phyloP scores from a whole-genome alignment of 2,797 vertebrate species.

The Urocyon cinereoargenteus region DNA sequence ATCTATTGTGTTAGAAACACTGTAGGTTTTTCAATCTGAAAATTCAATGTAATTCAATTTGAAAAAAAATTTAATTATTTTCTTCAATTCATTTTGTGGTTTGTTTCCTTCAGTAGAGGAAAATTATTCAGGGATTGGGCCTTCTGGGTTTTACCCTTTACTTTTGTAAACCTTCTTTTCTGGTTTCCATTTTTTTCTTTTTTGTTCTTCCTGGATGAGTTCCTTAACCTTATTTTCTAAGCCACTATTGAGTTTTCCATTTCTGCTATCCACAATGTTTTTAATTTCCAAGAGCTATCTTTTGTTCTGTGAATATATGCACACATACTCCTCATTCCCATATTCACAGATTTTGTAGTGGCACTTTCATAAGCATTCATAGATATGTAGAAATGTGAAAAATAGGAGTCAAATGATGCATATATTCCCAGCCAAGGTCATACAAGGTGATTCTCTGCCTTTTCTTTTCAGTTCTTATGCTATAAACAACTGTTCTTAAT shows the following conservation, averaged over 20 bases:
- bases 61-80: background rate
- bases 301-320: background rate
- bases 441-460: background rate
- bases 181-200: background rate
- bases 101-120: background rate
- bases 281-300: background rate
- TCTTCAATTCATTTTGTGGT: background rate
- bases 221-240: constrained; percentile 28
- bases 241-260: background rate
- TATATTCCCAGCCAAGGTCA: background rate
- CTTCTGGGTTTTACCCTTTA: background rate
- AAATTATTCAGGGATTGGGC: background rate
- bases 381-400: background rate
- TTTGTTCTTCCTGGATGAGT: background rate
- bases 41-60: background rate
- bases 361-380: background rate
- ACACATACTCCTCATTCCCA: background rate
- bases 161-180: background rate
- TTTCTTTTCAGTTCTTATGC: background rate
- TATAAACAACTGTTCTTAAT: background rate
- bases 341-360: background rate
- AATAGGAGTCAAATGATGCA: background rate
- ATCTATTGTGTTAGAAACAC: background rate
- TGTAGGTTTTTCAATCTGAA: background rate
- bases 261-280: background rate